Percentiles rank a stretch among this genome's conserved stretches.
Conservation (phyloP, 2,113 vertebrate species). For the Callipepla squamata region DNA sequence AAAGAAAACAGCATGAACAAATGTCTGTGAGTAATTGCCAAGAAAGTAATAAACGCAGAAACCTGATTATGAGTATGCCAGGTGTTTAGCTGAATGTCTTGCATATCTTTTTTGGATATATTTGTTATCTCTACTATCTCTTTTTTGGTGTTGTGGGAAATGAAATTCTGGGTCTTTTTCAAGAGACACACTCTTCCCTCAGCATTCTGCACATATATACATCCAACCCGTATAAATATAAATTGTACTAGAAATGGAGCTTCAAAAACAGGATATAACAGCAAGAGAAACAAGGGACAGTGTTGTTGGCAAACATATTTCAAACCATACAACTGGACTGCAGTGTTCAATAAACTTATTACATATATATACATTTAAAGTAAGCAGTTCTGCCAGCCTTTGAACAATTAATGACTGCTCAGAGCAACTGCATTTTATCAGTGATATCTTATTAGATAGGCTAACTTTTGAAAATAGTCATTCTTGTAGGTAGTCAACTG, state of each 20-base stretch:
- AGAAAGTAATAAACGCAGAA: too few species aligned
- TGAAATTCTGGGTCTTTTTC: background rate
- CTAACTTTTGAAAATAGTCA: background rate
- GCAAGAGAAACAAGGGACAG: background rate
- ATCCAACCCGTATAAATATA: background rate
- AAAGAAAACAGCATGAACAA: too few species aligned
- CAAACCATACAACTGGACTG: background rate
- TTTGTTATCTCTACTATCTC: background rate
- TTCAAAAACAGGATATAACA: background rate
- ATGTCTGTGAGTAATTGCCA: too few species aligned
- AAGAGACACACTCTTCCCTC: background rate
- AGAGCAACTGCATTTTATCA: background rate
- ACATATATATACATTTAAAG: background rate
- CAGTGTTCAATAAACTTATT: constrained; percentile 27
- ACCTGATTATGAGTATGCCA: too few species aligned
- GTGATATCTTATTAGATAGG: background rate
- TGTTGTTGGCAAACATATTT: constrained; percentile 27
- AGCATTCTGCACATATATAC: background rate
- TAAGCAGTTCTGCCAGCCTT: constrained; percentile 41
- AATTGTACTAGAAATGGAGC: background rate
- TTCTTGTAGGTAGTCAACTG: background rate
- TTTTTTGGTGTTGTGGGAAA: background rate
- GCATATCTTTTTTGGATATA: background rate
- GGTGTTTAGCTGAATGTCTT: background rate
- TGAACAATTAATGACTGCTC: background rate